Base-by-base conservation (phyloP, 2,888 invertebrate genomes). In the Mesorhabditis belari region DNA sequence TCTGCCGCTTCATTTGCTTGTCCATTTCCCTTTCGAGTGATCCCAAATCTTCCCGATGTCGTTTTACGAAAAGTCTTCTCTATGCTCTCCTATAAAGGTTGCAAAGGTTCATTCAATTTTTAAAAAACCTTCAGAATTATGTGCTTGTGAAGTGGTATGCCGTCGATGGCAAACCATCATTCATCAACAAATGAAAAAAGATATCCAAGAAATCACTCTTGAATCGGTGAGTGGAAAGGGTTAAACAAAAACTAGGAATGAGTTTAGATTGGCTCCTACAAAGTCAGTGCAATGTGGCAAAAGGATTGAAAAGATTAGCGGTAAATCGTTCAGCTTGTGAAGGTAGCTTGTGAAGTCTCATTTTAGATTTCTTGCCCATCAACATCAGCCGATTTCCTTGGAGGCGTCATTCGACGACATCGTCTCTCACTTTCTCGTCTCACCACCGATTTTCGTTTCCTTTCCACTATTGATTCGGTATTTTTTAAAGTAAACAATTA, bases 21-120 rank as follows among this genome's bases (percentile, higher is more conserved):
- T 35, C 44, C 44, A 35, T 35, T 35, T n/a, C 44, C 44, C 44
- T 35, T 35, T n/a, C 44, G 44, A 63, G 63, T 71, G 35, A 64
- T 67, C 19, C 71, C 71, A 27, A 71, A 69, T 49, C 62, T 71
- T 62, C 71, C 71, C 19, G 71, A 71, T 57, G 54, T 71, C 26
- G 66, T 69, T 5, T 59, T 71, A 6, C 66, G 69, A 2, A 67
- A 67, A 49, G 65, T 71, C 27, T 71, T 71, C 60, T 52, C 35
- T 19, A 52, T 60, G 52, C 49, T 63, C 4, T 51, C n/a, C 26
- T 63, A 63, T 49, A 63, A 63, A 63, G 60, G 60, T 63, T 19
- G 44, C 51, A 23, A 9, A n/a, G 44, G n/a, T 44, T n/a, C 17
- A 44, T 17, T 17, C 17, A 17, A n/a, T 17, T 12, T 44, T n/a